phyloP scores from a whole-genome alignment of 92 coral and sea anemone species.

The Paragorgia papillata region DNA sequence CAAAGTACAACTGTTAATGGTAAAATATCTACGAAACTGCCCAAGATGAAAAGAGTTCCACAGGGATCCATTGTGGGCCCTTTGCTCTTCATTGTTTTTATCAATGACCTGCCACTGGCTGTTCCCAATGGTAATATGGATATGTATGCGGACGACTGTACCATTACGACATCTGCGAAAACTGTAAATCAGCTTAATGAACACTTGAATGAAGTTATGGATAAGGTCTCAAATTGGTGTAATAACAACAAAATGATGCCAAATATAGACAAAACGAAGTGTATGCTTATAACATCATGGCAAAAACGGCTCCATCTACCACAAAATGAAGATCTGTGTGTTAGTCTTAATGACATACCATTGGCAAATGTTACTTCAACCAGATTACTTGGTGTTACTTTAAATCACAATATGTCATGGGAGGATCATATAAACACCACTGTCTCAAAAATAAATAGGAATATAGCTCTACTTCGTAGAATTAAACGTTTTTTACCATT shows the following conservation, averaged over 20 bases:
- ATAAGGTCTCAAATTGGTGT: constrained; percentile 36
- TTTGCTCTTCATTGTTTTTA: constrained; percentile 30
- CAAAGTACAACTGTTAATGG: constrained; percentile 28
- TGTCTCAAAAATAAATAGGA: constrained; percentile 26
- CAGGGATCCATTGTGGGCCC: constrained; percentile 45
- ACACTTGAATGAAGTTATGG: constrained; percentile 19
- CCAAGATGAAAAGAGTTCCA: constrained; percentile 35
- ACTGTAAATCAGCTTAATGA: constrained; percentile 21
- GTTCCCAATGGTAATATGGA: constrained; percentile 8
- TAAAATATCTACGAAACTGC: constrained; percentile 30
- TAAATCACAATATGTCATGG: constrained; percentile 43
- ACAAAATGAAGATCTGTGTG: constrained; percentile 29
- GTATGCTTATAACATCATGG: constrained; percentile 42
- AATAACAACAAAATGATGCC: constrained; percentile 28
- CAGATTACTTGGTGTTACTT: constrained; percentile 36
- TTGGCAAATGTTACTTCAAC: constrained; percentile 28
- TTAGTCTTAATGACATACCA: constrained; percentile 16
- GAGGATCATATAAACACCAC: constrained; percentile 34
- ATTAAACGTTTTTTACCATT: constrained; percentile 28
- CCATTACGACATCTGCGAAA: constrained; percentile 42
- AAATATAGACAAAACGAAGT: constrained; percentile 33
- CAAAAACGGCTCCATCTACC: constrained; percentile 42
- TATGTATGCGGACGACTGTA: constrained; percentile 36
- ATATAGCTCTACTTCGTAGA: constrained; percentile 40
- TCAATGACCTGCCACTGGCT: constrained; percentile 33